A percentile compares a stretch with the other conserved stretches of the same genome.
These are phyloP conservation scores for Heterodera schachtii DNA, from an alignment of 1,140 invertebrate genomes.

Conservation along the genomic window DNA sequence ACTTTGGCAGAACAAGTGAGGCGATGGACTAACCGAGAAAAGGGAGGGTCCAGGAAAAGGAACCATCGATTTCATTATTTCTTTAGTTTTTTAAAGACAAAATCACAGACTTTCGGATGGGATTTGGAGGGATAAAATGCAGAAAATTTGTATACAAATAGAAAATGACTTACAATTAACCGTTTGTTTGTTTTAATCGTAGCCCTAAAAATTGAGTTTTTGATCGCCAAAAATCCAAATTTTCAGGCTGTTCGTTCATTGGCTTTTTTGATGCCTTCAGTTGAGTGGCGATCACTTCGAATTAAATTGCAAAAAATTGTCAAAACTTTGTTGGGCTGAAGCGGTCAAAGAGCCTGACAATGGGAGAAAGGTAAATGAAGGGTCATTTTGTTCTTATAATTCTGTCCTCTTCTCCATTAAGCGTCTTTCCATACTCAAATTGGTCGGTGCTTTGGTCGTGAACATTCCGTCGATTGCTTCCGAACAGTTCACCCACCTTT, in stretches of 20 bases:
- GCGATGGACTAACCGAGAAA: neutral
- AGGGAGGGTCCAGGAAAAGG: too few relatives aligned
- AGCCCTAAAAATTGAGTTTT: too few relatives aligned
- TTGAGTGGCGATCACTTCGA: slow-evolving; percentile 25
- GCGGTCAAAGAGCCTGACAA: slow-evolving; percentile 15
- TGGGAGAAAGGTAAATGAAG: slow-evolving; percentile 19
- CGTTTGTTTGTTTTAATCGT: neutral
- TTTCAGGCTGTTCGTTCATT: slow-evolving; percentile 18
- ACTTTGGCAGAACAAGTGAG: slow-evolving; percentile 24
- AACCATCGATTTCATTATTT: too few relatives aligned
- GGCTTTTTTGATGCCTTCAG: slow-evolving; percentile 9
- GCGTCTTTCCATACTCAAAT: slow-evolving; percentile 42
- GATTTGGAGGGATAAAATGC: too few relatives aligned
- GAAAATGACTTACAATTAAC: too few relatives aligned
- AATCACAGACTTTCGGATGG: too few relatives aligned
- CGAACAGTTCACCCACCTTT: neutral
- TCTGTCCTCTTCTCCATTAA: slow-evolving; percentile 19
- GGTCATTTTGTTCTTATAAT: neutral
- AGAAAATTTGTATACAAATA: too few relatives aligned
- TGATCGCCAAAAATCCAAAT: neutral
- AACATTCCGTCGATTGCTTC: slow-evolving; percentile 6
- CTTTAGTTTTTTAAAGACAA: too few relatives aligned
- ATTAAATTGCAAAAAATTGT: slow-evolving; percentile 18
- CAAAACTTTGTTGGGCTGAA: slow-evolving; percentile 40
- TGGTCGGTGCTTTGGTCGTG: slow-evolving; percentile 34